Base-by-base conservation (phyloP, 1,140 invertebrate genomes). In the Drosophila oshimai region DNA sequence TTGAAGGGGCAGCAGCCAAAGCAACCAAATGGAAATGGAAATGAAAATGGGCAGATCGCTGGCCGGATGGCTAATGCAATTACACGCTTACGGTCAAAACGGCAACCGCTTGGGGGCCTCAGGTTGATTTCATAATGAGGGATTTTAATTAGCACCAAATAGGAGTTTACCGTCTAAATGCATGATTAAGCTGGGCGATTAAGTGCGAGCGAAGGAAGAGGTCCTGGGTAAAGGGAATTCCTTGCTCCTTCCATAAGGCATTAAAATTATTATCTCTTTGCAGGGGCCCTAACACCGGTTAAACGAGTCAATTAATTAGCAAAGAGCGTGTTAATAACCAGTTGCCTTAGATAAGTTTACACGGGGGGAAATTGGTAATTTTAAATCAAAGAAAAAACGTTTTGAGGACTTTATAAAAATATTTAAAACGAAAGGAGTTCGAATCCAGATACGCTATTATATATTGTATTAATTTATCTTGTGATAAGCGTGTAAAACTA, bases 61-160 rank as follows among this genome's bases (percentile, higher is more conserved):
- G 55, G 55, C 24, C 41, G 33, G 61, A 76, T 72, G 70, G 67
- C 76, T 87, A 87, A 87, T 87, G 81, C 81, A 87, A 87, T 87
- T 87, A 87, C 81, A 87, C 81, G 81, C 81, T 87, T 87, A 87
- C 81, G 81, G 81, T 74, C 81, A 87, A 65, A 71, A 75, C 71
- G 70, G 61, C 60, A 74, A 54, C 34, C 45, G 81, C 81, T 86
- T 45, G 55, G 58, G 58, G 51, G 58, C 49, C 57, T 34, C 18
- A 18, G 68, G 44, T 53, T 65, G 81, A 87, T 87, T 87, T 87
- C 81, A 74, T 87, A 87, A 87, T 87, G 76, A 87, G 68, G 73
- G 76, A 77, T 87, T 87, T 87, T 87, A 87, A 87, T 87, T 87
- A 87, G 81, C 81, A 67, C 81, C 81, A 87, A 87, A 87, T 87